Base-by-base conservation (phyloP, 2,888 invertebrate genomes). In the Xylocampa areola region DNA sequence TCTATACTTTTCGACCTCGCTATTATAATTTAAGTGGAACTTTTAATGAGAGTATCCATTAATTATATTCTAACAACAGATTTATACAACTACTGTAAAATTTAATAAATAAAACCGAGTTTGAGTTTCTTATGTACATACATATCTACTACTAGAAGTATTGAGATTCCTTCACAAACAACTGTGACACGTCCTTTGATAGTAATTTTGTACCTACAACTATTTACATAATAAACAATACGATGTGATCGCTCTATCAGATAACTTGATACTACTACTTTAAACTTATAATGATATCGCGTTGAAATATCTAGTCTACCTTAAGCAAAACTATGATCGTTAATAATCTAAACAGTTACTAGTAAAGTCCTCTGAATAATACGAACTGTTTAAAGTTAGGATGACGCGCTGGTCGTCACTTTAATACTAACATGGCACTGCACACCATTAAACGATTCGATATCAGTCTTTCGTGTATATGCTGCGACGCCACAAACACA, bases 361-460 rank as follows among this genome's bases (percentile, higher is more conserved):
- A 77, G 68, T 79, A 76, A 79, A 83, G 81, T 85, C 76, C 80
- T 79, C 75, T 78, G 79, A 85, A 81, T 85, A 85, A 86, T 86
- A 87, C 84, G 79, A 84, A 81, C 77, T 76, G 80, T 82, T 82
- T 70, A 66, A 77, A 79, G 67, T 77, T 69, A 70, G 65, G 72
- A 78, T 80, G 82, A 84, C 78, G 68, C 68, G 67, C 5, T 5
- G 2, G 62, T 57, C 77, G 72, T 76, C 77, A 80, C 61, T 79
- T 85, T 90, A 91, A 92, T 90, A 90, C 92, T 93, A 92, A 90
- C 84, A 93, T 94, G 93, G 93, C 93, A 94, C 93, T 86, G 76
- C 75, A 90, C 84, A 92, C 90, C 92, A 91, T 88, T 81, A 79
- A 81, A 86, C 84, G 88, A 86, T 86, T 86, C 81, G 79, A 80